Percentiles rank a stretch among this genome's conserved stretches.
These are phyloP conservation scores for Nothocercus nigrocapillus DNA, from an alignment of 2,113 vertebrate genomes.

Conservation along the genomic window DNA sequence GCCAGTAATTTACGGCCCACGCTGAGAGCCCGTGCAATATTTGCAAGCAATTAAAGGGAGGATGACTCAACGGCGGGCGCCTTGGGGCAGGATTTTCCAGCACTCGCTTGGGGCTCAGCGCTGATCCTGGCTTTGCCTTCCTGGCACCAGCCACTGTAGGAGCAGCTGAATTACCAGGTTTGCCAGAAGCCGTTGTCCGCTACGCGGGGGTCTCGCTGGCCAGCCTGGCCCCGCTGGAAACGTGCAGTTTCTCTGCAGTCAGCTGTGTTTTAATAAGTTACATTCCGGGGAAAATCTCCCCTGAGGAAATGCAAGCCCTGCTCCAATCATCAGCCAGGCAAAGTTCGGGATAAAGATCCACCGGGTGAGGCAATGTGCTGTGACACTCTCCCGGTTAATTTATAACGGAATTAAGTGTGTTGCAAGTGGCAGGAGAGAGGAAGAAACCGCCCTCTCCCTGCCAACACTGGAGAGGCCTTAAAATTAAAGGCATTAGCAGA, in stretches of 20 bases:
- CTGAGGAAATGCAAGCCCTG: slow-evolving; percentile 25
- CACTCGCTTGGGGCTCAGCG: neutral
- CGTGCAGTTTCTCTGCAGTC: slow-evolving; percentile 31
- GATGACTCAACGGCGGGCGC: slow-evolving; percentile 54
- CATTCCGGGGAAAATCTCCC: slow-evolving; percentile 36
- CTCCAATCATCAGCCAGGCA: slow-evolving; percentile 15
- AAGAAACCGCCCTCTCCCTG: neutral
- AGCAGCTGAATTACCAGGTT: slow-evolving; percentile 30
- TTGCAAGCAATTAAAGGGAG: slow-evolving; percentile 53
- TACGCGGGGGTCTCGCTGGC: neutral
- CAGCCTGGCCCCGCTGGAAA: neutral
- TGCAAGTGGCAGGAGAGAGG: neutral
- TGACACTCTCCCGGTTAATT: slow-evolving; percentile 56
- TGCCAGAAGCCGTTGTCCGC: slow-evolving; percentile 46
- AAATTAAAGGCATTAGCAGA: neutral
- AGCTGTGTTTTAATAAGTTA: slow-evolving; percentile 73
- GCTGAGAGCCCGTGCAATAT: slow-evolving; percentile 43
- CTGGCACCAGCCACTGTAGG: no score
- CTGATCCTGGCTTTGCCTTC: no score
- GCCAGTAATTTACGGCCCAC: slow-evolving; percentile 56
- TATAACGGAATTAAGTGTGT: slow-evolving; percentile 56
- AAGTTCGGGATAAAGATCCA: slow-evolving; percentile 45
- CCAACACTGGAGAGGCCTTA: neutral
- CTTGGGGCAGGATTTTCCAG: slow-evolving; percentile 32
- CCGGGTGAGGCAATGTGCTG: slow-evolving; percentile 43